phyloP scores from a whole-genome alignment of 2,113 vertebrate species.

The Sapajus apella region DNA sequence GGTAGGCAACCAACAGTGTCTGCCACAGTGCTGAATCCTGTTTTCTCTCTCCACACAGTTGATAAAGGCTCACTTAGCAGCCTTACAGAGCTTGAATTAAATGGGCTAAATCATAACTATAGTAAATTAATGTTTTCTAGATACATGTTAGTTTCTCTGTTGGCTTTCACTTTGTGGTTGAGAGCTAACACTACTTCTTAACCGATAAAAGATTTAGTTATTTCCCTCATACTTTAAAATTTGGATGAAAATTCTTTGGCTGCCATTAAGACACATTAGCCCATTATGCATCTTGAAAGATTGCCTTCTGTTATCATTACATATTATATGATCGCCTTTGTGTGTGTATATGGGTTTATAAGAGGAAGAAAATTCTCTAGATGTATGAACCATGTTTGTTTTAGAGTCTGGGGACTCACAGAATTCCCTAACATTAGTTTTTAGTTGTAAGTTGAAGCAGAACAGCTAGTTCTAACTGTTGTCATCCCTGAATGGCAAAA shows the following conservation, averaged over 20 bases:
- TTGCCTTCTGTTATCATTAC: neutral
- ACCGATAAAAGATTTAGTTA: neutral
- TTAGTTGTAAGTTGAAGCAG: neutral
- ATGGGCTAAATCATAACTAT: neutral
- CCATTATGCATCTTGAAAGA: neutral
- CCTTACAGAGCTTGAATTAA: constrained; percentile 11
- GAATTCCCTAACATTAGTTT: neutral
- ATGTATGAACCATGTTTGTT: neutral
- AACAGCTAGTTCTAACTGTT: neutral
- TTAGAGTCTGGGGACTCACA: neutral
- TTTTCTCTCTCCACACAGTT: neutral
- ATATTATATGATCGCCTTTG: neutral
- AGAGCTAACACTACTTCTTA: neutral
- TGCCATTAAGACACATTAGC: neutral
- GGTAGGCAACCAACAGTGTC: neutral
- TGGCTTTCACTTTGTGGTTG: neutral
- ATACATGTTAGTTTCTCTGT: neutral
- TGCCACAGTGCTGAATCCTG: neutral
- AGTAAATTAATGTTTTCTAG: constrained; percentile 38
- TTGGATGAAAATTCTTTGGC: neutral
- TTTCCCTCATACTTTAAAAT: neutral
- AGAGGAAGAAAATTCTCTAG: neutral
- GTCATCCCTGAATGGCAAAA: neutral
- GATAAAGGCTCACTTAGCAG: neutral
- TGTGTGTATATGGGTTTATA: neutral